These are phyloP conservation scores for Cladopsammia gracilis DNA, from an alignment of 64 coral and sea anemone species.

Conservation along the genomic window DNA sequence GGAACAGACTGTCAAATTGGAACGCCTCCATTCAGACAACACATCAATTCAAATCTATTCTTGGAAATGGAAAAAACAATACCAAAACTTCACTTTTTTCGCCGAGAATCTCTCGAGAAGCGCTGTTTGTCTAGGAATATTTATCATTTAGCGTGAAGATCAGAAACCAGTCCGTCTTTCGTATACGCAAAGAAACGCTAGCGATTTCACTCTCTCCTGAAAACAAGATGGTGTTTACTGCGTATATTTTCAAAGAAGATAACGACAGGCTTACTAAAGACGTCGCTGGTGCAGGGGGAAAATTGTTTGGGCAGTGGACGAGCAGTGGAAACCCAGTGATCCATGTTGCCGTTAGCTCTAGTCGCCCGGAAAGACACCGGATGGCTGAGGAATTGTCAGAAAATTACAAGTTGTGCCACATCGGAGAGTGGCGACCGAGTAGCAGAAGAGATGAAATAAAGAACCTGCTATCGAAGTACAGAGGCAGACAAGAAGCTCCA, in stretches of 20 bases:
- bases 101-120: background rate
- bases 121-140: background rate
- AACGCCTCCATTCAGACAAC: background rate
- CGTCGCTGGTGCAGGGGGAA: background rate
- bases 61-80: background rate
- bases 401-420: background rate
- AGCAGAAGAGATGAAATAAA: background rate
- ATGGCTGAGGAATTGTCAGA: background rate
- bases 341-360: background rate
- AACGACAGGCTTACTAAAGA: background rate
- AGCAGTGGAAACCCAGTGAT: constrained; percentile 47
- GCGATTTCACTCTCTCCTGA: background rate
- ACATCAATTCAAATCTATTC: background rate
- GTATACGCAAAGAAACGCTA: background rate
- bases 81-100: background rate
- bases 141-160: background rate
- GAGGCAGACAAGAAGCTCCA: no score
- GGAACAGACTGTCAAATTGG: constrained; percentile 21
- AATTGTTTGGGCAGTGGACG: background rate
- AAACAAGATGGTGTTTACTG: background rate
- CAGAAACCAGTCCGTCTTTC: background rate
- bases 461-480: background rate
- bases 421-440: background rate
- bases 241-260: constrained; percentile 30
- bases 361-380: background rate